phyloP scores from a whole-genome alignment of 2,113 vertebrate genomes.

The Nannobrachium achirus region DNA sequence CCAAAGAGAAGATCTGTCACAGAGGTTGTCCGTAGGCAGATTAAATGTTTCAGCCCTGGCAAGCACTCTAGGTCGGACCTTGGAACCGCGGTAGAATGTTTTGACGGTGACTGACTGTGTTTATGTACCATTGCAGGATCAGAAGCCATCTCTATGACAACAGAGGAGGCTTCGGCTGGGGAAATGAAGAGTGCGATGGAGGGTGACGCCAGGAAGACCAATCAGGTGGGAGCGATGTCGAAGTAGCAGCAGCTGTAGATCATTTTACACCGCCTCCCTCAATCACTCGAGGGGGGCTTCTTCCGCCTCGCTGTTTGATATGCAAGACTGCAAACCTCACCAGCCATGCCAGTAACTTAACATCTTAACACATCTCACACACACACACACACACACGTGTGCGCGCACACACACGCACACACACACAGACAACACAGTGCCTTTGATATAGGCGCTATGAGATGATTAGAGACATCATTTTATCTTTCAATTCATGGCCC shows the following conservation, averaged over 20 bases:
- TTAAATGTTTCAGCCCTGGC: slow-evolving; percentile 21
- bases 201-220: slow-evolving; percentile 71
- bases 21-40: slow-evolving; percentile 3
- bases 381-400: slow-evolving; percentile 9
- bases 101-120: slow-evolving; percentile 10
- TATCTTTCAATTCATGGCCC: slow-evolving; percentile 27
- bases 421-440: slow-evolving; percentile 20
- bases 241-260: slow-evolving; percentile 61
- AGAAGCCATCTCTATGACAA: slow-evolving; percentile 76
- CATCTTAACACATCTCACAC: slow-evolving; percentile 41
- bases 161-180: slow-evolving; percentile 67
- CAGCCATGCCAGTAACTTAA: slow-evolving; percentile 44
- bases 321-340: slow-evolving; percentile 51
- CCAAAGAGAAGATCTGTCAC: slow-evolving; percentile 32
- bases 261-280: slow-evolving; percentile 50
- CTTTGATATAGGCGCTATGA: slow-evolving; percentile 40
- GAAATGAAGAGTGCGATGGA: slow-evolving; percentile 78
- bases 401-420: slow-evolving; percentile 1
- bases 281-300: slow-evolving; percentile 46
- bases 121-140: slow-evolving; percentile 70
- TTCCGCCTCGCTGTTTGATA: slow-evolving; percentile 60
- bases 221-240: slow-evolving; percentile 70
- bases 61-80: slow-evolving; percentile 26
- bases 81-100: slow-evolving; percentile 14
- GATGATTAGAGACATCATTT: slow-evolving; percentile 28